Evolutionary conservation across 35 echinoderm and acorn worm species (phyloP), one percentile per base, ranked within the genome.

Genomic region (Apostichopus parvimensis): DNA sequence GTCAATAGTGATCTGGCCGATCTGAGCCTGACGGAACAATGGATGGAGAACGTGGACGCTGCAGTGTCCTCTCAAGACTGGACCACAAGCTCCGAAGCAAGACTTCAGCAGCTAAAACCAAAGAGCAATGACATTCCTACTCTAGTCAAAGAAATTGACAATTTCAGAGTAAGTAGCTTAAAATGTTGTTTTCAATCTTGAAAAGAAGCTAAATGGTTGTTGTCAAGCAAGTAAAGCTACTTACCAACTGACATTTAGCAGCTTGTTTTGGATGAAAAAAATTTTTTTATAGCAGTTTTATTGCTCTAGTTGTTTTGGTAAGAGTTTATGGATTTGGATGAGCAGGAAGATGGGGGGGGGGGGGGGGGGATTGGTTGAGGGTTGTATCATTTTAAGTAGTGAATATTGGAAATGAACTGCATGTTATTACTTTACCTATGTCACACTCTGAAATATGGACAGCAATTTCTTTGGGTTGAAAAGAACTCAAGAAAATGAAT

Each of bases 131-230:
- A 94, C 57, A 91, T 95, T 56, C 91, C 88, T 8, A 73, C 94
- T 21, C 85, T 98, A 61, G 85, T 56, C 70, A 93, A 92, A 79
- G 96, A 98, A 64, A 98, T 98, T 92, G 96, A 95, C 52, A 80
- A 68, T 64, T 98, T 94, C 80, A 95, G 64, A 83, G 95, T 97
- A 80, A 94, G 92, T 23, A 15, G 5, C 72, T 71, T 5, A n/a
- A 18, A 61, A 56, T 45, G 34, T 57, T 87, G 25, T 22, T 78
- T 78, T 45, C 8, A 24, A 78, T 24, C 20, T 78, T 17, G 17
- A 11, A 78, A 10, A 11, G 17, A 24, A 78, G 20, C 20, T 45
- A 22, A 0, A 78, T 24, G 34, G 34, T 45, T 45, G 34, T 45
- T 45, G 1, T 45, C 34, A 45, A 45, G 34, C 2, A 45, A 45